A percentile compares a stretch with the other conserved stretches of the same genome.
Conservation (phyloP, 2,888 invertebrate genomes). For the Vannuccia rotundouncinata region DNA sequence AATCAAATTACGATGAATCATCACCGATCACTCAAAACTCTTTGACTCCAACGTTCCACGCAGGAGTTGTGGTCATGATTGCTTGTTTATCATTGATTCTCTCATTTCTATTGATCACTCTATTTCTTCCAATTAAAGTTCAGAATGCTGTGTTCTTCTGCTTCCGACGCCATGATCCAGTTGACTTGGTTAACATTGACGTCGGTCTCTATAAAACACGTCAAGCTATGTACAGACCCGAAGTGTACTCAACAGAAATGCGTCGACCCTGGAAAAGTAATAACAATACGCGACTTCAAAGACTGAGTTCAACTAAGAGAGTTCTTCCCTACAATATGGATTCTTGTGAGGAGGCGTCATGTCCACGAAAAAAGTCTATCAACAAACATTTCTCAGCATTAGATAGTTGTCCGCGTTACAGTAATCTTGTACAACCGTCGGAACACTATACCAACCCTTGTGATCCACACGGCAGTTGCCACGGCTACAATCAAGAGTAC, state of each 20-base stretch:
- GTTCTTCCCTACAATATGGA: neutral
- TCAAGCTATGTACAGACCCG: conserved; percentile 36
- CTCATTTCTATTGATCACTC: neutral
- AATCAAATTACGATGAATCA: too few relatives aligned
- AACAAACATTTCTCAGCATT: neutral
- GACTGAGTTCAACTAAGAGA: neutral
- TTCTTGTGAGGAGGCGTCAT: neutral
- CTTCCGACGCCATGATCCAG: neutral
- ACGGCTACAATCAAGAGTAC: neutral
- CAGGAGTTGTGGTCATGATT: neutral
- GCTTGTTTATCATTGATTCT: neutral
- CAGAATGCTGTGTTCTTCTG: neutral
- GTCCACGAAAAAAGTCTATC: neutral
- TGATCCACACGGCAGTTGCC: too few relatives aligned
- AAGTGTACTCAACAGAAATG: conserved; percentile 27
- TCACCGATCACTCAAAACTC: too few relatives aligned
- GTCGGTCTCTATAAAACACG: conserved; percentile 38
- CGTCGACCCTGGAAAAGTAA: neutral
- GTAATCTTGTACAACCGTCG: neutral
- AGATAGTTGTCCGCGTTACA: neutral
- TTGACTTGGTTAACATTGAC: conserved; percentile 19
- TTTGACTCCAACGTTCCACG: neutral
- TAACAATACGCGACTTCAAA: neutral
- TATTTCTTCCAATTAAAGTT: neutral
- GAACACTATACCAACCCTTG: too few relatives aligned